Evolutionary conservation across 2,797 vertebrate species (phyloP), one percentile per base, ranked within the genome.

Genomic region (Sebastes matsubarae): DNA sequence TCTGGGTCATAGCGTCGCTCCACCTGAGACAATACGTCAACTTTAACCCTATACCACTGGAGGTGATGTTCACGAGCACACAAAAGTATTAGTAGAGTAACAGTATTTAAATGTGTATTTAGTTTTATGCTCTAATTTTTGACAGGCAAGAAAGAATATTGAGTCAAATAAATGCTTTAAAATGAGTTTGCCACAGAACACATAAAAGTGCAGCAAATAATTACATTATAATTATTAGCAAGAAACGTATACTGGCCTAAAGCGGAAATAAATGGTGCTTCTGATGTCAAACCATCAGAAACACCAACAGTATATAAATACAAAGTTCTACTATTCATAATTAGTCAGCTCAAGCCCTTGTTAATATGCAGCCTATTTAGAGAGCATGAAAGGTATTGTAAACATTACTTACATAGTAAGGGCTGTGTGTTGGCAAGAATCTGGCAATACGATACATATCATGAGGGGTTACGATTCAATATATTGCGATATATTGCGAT

Each of bases 1-100:
- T 82, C 77, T 85, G 83, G 90, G 85, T 87, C 83, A 83, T 16
- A 22, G 75, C 68, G 79, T 42, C 72, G 14, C 71, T 30, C 75
- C 80, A 81, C 84, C 32, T 74, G 55, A 84, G 65, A 77, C 75
- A 71, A 90, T 66, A 22, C 20, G 8, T 68, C 60, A 34, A 29
- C 72, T 77, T 73, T 70, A 72, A 87, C 82, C 69, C 59, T 1
- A 2, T 20, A 8, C 0, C 18, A 42, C 55, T 14, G 36, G 27
- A 73, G 24, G 30, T 46, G 68, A 57, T 34, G 61, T 16, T 75
- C 72, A 22, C 11, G 1, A 7, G 67, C 68, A 36, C 29, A 25
- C 22, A 50, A 54, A 70, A 60, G 63, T 20, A 34, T 16, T 42
- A 42, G 38, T 5, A 61, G 9, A 30, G 16, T 32, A 8, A 36